Evolutionary conservation across 2,888 invertebrate species (phyloP).

Genomic region (Stenurella melanura): DNA sequence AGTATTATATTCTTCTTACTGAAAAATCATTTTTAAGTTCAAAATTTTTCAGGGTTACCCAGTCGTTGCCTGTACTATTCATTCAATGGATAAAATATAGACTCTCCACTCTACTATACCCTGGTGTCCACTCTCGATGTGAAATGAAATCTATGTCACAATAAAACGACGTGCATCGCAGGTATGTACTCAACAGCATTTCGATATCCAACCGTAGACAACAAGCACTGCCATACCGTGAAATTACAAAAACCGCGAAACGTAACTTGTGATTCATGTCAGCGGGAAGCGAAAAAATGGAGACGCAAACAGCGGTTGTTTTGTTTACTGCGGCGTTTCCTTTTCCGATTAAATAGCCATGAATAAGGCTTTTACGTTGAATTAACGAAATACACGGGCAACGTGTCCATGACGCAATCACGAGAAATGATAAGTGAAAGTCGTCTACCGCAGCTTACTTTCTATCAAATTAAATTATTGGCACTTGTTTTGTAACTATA

Average conservation of each 20-base stretch:
- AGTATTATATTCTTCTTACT: no score
- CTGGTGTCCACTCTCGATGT: no score
- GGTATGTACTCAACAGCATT: no score
- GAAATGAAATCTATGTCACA: no score
- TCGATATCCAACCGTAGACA: not conserved
- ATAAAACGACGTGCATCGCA: no score
- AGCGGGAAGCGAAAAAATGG: constrained; percentile 26
- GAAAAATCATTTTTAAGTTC: no score
- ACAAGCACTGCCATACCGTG: not conserved
- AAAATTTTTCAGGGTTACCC: no score
- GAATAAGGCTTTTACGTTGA: not conserved
- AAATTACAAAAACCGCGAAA: constrained; percentile 8
- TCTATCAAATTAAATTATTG: constrained; percentile 33
- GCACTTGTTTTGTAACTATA: constrained; percentile 34
- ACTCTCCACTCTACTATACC: no score
- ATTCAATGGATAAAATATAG: no score
- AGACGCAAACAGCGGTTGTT: constrained; percentile 13
- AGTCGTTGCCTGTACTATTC: no score
- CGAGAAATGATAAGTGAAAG: constrained; percentile 35
- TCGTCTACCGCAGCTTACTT: constrained; percentile 27
- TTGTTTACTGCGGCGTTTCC: constrained; percentile 20
- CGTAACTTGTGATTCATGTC: not conserved
- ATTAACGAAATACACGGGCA: constrained; percentile 21
- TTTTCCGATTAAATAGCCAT: constrained; percentile 20
- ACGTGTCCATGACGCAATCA: constrained; percentile 20